Evolutionary conservation across 2,797 vertebrate species (phyloP), one percentile per base, ranked within the genome.

Genomic region (Centropyge bicolor): DNA sequence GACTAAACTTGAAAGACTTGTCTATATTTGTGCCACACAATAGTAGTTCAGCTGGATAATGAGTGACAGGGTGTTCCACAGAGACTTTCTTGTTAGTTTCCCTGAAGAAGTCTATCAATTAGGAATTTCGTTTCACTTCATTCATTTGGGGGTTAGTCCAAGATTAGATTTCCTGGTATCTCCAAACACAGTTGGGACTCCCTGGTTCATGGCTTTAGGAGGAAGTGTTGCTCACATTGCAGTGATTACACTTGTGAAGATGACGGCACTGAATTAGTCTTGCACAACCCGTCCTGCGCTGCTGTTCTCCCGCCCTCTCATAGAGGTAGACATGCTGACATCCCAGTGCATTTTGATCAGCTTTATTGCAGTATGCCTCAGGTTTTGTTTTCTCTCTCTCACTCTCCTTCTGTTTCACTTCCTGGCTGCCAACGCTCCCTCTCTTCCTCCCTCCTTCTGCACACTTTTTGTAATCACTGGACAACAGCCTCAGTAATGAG

Each of bases 401-500:
- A 4, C 59, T 72, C 61, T 77, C 56, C 62, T 64, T 73, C 73
- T 78, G 72, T 76, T 81, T 85, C 70, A 48, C 65, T 52, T 48
- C 67, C 27, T 74, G 43, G 40, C 76, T 63, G 24, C 70, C 77
- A 65, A 41, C 43, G 20, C 59, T 14, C 55, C 60, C 70, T 72
- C 60, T 36, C 52, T 19, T 57, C 55, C 67, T 71, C 74, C 67
- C 40, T 63, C 83, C 66, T 48, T 24, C 75, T 74, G 59, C 66
- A 78, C 78, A 83, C 70, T 76, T 27, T 84, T 72, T 80, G 46
- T 81, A 59, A 81, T 79, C 51, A 16, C 83, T 73, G 78, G 66
- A 75, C 83, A 87, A 62, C 77, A 54, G 65, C 64, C 67, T 74
- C 73, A 2, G 62, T 93, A 93, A 94, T 88, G 91, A 93, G 83